Percentiles rank a stretch among this genome's conserved stretches.
These are phyloP conservation scores for Drosophila ustulata DNA, from an alignment of 2,888 invertebrate genomes.

Conservation along the genomic window DNA sequence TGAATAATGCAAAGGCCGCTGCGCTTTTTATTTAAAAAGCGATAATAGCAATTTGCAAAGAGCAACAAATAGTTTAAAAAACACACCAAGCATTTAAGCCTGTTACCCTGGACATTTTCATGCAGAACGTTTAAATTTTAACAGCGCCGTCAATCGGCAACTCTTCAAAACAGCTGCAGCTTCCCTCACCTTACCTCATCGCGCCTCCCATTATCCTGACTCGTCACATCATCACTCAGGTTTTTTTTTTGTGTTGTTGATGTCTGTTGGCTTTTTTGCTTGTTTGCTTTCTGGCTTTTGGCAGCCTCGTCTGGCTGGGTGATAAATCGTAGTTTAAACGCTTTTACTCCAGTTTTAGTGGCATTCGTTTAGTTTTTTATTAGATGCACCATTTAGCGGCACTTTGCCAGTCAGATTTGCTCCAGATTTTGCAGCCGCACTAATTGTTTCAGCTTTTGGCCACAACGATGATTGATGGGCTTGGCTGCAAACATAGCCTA, in stretches of 20 bases:
- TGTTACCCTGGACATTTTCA: slow-evolving; percentile 47
- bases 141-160: slow-evolving; percentile 56
- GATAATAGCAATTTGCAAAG: slow-evolving; percentile 76
- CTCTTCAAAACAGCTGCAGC: slow-evolving; percentile 41
- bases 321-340: slow-evolving; percentile 83
- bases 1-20: slow-evolving; percentile 72
- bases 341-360: slow-evolving; percentile 77
- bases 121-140: slow-evolving; percentile 73
- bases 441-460: slow-evolving; percentile 65
- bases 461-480: slow-evolving; percentile 61
- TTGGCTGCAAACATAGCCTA: neutral
- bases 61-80: slow-evolving; percentile 33
- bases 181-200: slow-evolving; percentile 2
- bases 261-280: slow-evolving; percentile 48
- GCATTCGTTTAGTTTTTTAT: slow-evolving; percentile 77
- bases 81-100: slow-evolving; percentile 46
- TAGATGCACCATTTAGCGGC: slow-evolving; percentile 72
- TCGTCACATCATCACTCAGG: slow-evolving; percentile 60
- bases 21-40: slow-evolving; percentile 76
- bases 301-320: slow-evolving; percentile 44
- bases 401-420: slow-evolving; percentile 65
- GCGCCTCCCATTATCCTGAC: slow-evolving; percentile 2
- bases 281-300: slow-evolving; percentile 26
- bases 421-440: slow-evolving; percentile 58
- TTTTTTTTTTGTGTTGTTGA: slow-evolving; percentile 31